A percentile compares a stretch with the other conserved stretches of the same genome.
phyloP scores from a whole-genome alignment of 2,888 invertebrate genomes.

The Liposcelis brunnea region DNA sequence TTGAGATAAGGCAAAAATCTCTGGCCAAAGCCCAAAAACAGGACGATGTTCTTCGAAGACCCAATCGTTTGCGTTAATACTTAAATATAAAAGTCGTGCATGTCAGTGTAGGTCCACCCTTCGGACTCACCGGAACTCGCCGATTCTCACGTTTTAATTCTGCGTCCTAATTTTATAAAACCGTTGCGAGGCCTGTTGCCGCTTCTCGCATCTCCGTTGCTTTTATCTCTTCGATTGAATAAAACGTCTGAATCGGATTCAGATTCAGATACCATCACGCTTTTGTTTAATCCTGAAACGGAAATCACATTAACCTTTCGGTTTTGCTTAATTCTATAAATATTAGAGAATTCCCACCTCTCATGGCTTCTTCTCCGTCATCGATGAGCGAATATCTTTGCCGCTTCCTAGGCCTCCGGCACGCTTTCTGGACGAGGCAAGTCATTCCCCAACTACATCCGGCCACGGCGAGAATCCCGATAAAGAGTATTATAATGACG shows the following conservation, averaged over 20 bases:
- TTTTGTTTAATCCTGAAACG: conserved; percentile 37
- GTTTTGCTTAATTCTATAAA: background rate
- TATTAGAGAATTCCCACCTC: conserved; percentile 30
- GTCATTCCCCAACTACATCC: conserved; percentile 44
- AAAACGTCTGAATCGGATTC: conserved; percentile 75
- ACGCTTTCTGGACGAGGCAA: conserved; percentile 40
- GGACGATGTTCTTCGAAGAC: too few relatives aligned
- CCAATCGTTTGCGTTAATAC: too few relatives aligned
- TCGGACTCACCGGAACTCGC: too few relatives aligned
- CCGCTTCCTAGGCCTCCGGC: conserved; percentile 28
- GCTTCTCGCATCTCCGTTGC: conserved; percentile 36
- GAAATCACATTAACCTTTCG: background rate
- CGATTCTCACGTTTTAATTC: conserved; percentile 33
- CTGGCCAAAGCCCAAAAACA: too few relatives aligned
- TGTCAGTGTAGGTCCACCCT: too few relatives aligned
- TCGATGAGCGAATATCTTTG: conserved; percentile 50
- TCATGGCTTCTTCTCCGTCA: conserved; percentile 43
- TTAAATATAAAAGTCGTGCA: too few relatives aligned
- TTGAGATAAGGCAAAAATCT: too few relatives aligned
- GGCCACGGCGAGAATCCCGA: conserved; percentile 39
- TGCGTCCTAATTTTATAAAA: conserved; percentile 30
- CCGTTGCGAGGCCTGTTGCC: conserved; percentile 38
- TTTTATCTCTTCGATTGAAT: conserved; percentile 37
- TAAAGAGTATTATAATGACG: conserved; percentile 55
- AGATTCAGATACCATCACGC: conserved; percentile 51